phyloP scores from a whole-genome alignment of 2,888 invertebrate genomes.

The Periphyllus acericola region DNA sequence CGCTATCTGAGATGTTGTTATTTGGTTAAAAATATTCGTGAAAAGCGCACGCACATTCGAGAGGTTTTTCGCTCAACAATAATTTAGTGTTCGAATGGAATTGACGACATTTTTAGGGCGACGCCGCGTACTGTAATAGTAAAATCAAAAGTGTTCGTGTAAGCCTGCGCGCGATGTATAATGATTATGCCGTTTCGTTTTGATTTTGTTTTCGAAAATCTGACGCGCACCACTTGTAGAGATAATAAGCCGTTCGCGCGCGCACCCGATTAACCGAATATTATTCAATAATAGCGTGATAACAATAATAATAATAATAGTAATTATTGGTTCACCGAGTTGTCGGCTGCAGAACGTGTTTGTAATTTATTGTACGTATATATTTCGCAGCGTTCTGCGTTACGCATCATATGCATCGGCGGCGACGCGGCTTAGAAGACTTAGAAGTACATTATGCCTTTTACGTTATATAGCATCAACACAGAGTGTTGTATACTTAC shows the following conservation, averaged over 20 bases:
- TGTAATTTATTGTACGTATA: no score
- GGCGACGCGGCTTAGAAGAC: background rate
- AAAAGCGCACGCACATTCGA: background rate
- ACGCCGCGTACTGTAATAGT: background rate
- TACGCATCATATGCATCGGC: background rate
- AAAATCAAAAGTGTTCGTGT: background rate
- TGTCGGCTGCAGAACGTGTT: background rate
- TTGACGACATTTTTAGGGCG: background rate
- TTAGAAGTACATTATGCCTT: background rate
- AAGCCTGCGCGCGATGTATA: background rate
- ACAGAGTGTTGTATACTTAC: background rate
- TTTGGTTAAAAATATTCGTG: background rate
- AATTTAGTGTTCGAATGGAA: background rate
- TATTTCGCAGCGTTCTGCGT: background rate
- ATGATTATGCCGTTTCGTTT: background rate
- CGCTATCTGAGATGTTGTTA: background rate
- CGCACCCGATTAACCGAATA: background rate
- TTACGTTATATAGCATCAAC: background rate
- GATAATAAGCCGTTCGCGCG: background rate
- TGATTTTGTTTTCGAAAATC: background rate
- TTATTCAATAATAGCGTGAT: background rate
- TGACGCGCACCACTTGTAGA: background rate
- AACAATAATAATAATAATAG: background rate
- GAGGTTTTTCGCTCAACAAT: background rate
- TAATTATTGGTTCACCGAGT: background rate